phyloP scores from a whole-genome alignment of 2,113 vertebrate genomes.

The Clinocottus analis region DNA sequence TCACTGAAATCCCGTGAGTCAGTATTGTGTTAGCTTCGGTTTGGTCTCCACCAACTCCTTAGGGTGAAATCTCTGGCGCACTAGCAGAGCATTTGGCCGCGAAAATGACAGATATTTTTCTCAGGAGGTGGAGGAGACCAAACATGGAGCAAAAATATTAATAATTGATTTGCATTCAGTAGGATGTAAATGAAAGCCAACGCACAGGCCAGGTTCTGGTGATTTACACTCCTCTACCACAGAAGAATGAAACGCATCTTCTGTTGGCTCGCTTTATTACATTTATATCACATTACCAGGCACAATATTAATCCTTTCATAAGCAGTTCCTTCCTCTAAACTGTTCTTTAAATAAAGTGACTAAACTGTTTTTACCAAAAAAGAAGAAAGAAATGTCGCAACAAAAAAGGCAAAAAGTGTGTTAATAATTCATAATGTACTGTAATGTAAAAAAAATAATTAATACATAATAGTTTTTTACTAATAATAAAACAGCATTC shows the following conservation, averaged over 20 bases:
- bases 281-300: not conserved
- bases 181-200: not conserved
- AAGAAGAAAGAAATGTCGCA: not conserved
- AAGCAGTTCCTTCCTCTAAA: not conserved
- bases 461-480: not conserved
- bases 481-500: not conserved
- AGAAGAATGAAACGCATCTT: not conserved
- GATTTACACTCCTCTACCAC: not conserved
- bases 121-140: constrained; percentile 5
- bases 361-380: not conserved
- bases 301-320: not conserved
- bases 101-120: not conserved
- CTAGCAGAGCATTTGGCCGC: not conserved
- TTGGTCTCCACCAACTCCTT: not conserved
- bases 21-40: not conserved
- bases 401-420: not conserved
- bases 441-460: not conserved
- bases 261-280: not conserved
- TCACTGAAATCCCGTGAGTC: not conserved
- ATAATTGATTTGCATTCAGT: not conserved
- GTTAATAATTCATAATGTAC: not conserved
- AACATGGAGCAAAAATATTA: not conserved
- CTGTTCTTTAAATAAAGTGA: not conserved
- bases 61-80: not conserved
- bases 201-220: not conserved